These are phyloP conservation scores for Heterodera filipjevi DNA, from an alignment of 2,888 invertebrate species.

Conservation along the genomic window DNA sequence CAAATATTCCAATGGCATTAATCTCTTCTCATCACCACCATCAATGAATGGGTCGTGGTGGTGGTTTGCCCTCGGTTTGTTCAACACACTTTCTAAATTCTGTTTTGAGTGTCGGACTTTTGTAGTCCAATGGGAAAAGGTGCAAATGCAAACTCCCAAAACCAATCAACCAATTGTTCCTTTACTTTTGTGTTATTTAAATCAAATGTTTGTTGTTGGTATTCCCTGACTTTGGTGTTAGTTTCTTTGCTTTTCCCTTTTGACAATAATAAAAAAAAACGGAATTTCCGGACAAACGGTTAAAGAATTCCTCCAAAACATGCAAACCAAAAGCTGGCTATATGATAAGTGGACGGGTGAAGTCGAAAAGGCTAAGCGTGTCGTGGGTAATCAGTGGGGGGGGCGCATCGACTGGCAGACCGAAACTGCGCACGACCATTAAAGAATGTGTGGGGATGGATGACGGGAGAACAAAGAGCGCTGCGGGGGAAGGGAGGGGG, in stretches of 20 bases:
- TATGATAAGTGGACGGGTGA: background rate
- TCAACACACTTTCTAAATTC: too few species aligned
- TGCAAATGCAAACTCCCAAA: too few species aligned
- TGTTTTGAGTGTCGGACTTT: too few species aligned
- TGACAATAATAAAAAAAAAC: background rate
- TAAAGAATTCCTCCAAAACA: background rate
- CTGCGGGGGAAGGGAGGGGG: background rate
- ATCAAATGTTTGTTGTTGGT: too few species aligned
- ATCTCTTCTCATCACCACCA: too few species aligned
- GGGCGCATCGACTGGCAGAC: background rate
- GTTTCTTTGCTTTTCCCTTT: background rate
- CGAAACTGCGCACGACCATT: conserved; percentile 7
- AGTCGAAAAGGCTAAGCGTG: background rate
- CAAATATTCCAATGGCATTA: too few species aligned
- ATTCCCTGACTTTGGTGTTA: background rate
- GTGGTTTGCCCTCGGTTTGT: too few species aligned
- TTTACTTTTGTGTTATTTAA: too few species aligned
- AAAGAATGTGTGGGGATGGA: conserved; percentile 4
- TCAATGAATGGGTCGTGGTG: too few species aligned
- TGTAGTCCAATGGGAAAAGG: too few species aligned
- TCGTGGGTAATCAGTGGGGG: background rate
- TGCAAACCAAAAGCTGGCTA: background rate
- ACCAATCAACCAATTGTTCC: too few species aligned
- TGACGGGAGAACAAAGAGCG: conserved; percentile 5
- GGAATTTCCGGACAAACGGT: background rate